Evolutionary conservation across 2,797 vertebrate genomes (phyloP), one percentile per base, ranked within the genome.

Genomic region (Chelon labrosus): DNA sequence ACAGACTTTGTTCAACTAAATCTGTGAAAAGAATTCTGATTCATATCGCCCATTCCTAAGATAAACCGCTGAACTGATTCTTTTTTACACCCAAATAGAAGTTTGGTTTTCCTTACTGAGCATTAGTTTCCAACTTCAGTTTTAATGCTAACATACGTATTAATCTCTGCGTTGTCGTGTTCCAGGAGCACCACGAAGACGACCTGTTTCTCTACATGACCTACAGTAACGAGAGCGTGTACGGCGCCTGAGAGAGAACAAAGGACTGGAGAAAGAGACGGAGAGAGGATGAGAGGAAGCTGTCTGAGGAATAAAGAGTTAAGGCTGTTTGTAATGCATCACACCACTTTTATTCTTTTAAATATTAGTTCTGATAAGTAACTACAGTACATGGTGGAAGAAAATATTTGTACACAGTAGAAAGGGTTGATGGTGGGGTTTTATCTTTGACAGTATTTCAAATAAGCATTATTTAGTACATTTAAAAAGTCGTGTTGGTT

Each of bases 191-290:
- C 88, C 97, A 98, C 0, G 97, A 98, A 22, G 96, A 99, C 69
- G 98, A 99, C 87, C 95, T 96, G 87, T 99, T 99, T 90, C 96
- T 99, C 76, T 99, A 99, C 79, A 97, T 99, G 95, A 97, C 97
- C 54, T 99, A 99, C 95, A 99, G 97, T 56, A 97, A 97, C 19
- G 98, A 99, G 90, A 99, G 98, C 0, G 98, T 99, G 75, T 99
- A 99, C 12, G 98, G 98, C 60, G 96, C 97, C 85, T 99, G 95
- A 98, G 77, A 80, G 50, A 67, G 55, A 74, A 79, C 58, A 47
- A 57, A 57, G 61, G 35, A 60, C 72, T 37, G 53, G 54, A 64
- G 50, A 71, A 20, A 68, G 58, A 77, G 27, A 75, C 44, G 53
- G 71, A 83, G 78, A 73, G 53, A 58, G 46, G 63, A 54, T 59